Evolutionary conservation across 2,888 invertebrate genomes (phyloP), one percentile per base, ranked within the genome.

Genomic region (Trichogramma evanescens): DNA sequence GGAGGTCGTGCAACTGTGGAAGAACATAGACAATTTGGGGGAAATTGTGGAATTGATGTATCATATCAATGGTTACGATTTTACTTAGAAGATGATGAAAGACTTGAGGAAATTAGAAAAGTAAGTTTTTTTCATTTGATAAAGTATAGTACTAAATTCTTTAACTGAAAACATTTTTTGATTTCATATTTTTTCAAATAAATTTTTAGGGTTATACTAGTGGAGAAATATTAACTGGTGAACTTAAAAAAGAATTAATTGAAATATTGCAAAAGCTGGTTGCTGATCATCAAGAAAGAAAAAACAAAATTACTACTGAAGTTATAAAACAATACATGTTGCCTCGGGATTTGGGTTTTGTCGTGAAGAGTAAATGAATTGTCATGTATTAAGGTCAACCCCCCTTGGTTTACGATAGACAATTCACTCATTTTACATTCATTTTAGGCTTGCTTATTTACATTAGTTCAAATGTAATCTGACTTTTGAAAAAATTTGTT

Each of bases 41-140:
- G 99, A n/a, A 89, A 98, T 80, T 94, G 97, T 67, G 91, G 92
- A 58, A 86, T 99, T 6, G 99, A 99, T 80, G 94, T 95, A 59
- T 88, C 97, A 0, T 99, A 85, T 81, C 95, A 98, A 77, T 94
- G 98, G 80, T 82, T 99, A 40, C 86, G 84, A 40, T 99, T 96
- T 80, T 99, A 99, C 82, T 74, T 97, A 61, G 96, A 97, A 62
- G 95, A 96, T 78, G 98, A 99, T 73, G 86, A 86, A 0, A 83
- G 84, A 72, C 80, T 99, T 63, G 91, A 90, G 67, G 79, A 89
- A 77, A 88, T 94, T 54, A 77, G 81, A 72, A 78, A 83, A 79
- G 86, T 86, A 70, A 70, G 66, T 65, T 46, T 39, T 40, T 58
- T 49, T 41, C 10, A 7, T 38, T 10, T 48, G 43, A 38, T 39